Base-by-base conservation (phyloP, 2,888 invertebrate genomes). In the Ochropacha duplaris region DNA sequence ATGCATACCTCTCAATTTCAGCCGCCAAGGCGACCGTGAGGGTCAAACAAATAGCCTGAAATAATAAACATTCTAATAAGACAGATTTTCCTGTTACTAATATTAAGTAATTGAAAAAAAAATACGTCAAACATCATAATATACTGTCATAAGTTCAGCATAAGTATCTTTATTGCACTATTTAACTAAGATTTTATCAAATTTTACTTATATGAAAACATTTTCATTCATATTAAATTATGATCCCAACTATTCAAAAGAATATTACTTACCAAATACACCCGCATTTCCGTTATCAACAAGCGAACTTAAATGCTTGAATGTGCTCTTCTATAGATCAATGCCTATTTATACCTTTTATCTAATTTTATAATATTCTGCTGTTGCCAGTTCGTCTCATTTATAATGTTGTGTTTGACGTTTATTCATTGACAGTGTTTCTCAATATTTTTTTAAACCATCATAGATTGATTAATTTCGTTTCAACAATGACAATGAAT, bases 311-410 rank as follows among this genome's bases (percentile, higher is more conserved):
- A 74, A 79, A 81, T 71, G 81, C 76, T 77, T 80, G 84, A 91
- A 86, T 92, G 90, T 87, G 84, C 71, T 82, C 74, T 79, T 74
- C 79, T 75, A 76, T 81, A 76, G 74, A 78, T 74, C 78, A 78
- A 79, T 76, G 79, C 83, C 82, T 91, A 88, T 92, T 86, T 92
- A 91, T 92, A 92, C 86, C 82, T 83, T 90, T 88, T 82, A 79
- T 81, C 80, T 81, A 81, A 84, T 85, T 86, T 85, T 76, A 85
- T 79, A 81, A 81, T 78, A 82, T 80, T 79, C 81, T 76, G 76
- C 77, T 79, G 76, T n/a, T n/a, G 81, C 79, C 72, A 83, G 83
- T 83, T 86, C 79, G 63, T 81, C 84, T 82, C 84, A 87, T 89
- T 84, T 82, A 83, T 85, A 83, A 88, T 87, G 79, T 81, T 78